Percentiles rank a stretch among this genome's conserved stretches.
Evolutionary conservation across 2,113 vertebrate genomes (phyloP).

Genomic region (Salvelinus fontinalis): DNA sequence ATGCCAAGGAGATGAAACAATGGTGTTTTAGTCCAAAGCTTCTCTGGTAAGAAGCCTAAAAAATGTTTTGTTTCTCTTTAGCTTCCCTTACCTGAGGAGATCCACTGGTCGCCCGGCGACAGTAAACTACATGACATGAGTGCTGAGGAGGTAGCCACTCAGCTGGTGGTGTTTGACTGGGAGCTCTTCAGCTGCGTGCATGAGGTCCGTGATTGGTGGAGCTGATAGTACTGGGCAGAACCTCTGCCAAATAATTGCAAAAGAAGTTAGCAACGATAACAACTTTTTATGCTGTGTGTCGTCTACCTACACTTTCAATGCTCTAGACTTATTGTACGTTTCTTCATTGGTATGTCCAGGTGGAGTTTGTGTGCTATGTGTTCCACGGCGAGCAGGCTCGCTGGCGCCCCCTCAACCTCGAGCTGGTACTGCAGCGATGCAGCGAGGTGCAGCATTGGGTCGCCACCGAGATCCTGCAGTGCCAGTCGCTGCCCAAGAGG

Average conservation of each 20-base stretch:
- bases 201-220: slow-evolving; percentile 73
- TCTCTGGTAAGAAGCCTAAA: not conserved
- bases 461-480: slow-evolving; percentile 93
- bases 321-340: not conserved
- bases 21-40: not conserved
- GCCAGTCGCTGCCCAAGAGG: slow-evolving; percentile 87
- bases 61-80: slow-evolving; percentile 39
- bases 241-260: not conserved
- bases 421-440: slow-evolving; percentile 95
- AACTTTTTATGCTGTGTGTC: not conserved
- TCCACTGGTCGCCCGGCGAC: slow-evolving; percentile 90
- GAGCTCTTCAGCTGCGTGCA: slow-evolving; percentile 96
- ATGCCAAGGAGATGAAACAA: not conserved
- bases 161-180: slow-evolving; percentile 94
- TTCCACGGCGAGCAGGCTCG: slow-evolving; percentile 93
- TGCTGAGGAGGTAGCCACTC: slow-evolving; percentile 91
- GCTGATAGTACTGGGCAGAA: too few species aligned
- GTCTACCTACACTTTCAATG: not conserved
- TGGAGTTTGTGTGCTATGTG: slow-evolving; percentile 96
- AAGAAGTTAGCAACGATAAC: too few species aligned
- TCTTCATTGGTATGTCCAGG: slow-evolving; percentile 65
- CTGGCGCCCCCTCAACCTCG: slow-evolving; percentile 93
- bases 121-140: slow-evolving; percentile 92
- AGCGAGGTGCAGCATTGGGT: slow-evolving; percentile 98
- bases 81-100: slow-evolving; percentile 92